Base-by-base conservation (phyloP, 23 tunicate genomes). In the Halocynthia roretzi region DNA sequence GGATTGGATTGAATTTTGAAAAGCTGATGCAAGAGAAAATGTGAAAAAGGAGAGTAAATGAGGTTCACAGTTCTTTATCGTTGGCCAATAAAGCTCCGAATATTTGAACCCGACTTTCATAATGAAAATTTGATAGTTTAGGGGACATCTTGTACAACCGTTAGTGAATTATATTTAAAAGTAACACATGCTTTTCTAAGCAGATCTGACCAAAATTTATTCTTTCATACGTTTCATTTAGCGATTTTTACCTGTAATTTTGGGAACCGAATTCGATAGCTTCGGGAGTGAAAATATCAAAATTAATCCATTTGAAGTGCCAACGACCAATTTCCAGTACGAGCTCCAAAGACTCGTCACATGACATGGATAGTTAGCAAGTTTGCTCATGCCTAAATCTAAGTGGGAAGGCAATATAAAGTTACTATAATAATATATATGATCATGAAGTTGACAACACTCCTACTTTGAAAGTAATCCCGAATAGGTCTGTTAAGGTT, bases 281-380 rank as follows among this genome's bases (percentile, higher is more conserved):
- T 92, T 92, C 23, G 98, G 92, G 15, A 92, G 81, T 57, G 98
- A 92, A 92, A 92, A 86, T 7, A 77, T 84, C 61, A 92, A 76
- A 19, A 92, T 44, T 53, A 92, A 70, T 9, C 98, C 98, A 53
- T 86, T 86, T 74, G 87, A 82, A 6, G 87, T 92, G 8, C 98
- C 98, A 54, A 82, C 92, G n/a, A 83, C 71, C 71, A 92, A 71
- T 63, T 92, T 92, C 14, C 76, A 78, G 81, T 92, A 78, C n/a
- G 83, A 81, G 67, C 87, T 83, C 20, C 78, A 78, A 50, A 92
- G 66, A 20, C 80, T 78, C 57, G 92, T 86, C 69, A 92, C 75
- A 68, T 78, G 52, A 65, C 86, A 86, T 21, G 50, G 50, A n/a
- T 85, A 83, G 53, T 51, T 67, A 54, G 77, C 76, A 15, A 51